Evolutionary conservation across 2,113 vertebrate genomes (phyloP).

Genomic region (Pogonocichla stellata): DNA sequence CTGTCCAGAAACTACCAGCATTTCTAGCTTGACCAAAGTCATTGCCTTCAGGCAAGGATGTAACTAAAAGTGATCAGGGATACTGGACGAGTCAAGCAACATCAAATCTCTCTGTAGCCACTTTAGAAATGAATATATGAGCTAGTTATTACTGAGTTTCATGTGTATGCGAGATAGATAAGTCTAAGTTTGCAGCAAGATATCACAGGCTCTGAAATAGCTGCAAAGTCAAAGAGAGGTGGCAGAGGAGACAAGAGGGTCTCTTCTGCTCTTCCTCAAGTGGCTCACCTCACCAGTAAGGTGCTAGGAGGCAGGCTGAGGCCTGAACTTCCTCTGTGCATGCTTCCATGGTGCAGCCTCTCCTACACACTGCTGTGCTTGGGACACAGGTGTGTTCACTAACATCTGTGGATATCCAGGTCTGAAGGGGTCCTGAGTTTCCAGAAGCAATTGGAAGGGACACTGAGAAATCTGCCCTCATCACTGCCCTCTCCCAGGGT

Average conservation of each 20-base stretch:
- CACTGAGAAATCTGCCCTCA: neutral
- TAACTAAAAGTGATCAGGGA: neutral
- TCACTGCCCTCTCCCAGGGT: neutral
- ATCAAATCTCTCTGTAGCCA: neutral
- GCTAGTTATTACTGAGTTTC: neutral
- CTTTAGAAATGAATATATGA: neutral
- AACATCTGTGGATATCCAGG: neutral
- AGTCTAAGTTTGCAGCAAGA: neutral
- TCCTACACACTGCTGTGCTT: neutral
- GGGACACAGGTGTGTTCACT: neutral
- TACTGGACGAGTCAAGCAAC: neutral
- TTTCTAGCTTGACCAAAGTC: conserved; percentile 15
- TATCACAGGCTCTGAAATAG: neutral
- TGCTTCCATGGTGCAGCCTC: neutral
- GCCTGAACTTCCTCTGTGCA: neutral
- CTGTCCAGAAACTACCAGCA: neutral
- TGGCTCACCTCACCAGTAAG: neutral
- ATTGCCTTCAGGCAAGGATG: neutral
- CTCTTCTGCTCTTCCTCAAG: neutral
- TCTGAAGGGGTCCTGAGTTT: neutral
- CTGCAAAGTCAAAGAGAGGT: neutral
- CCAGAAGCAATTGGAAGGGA: neutral
- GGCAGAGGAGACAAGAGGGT: neutral
- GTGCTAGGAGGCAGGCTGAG: neutral
- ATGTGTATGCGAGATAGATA: neutral